These are phyloP conservation scores for Ylistrum balloti DNA, from an alignment of 1,140 invertebrate species.

Conservation along the genomic window DNA sequence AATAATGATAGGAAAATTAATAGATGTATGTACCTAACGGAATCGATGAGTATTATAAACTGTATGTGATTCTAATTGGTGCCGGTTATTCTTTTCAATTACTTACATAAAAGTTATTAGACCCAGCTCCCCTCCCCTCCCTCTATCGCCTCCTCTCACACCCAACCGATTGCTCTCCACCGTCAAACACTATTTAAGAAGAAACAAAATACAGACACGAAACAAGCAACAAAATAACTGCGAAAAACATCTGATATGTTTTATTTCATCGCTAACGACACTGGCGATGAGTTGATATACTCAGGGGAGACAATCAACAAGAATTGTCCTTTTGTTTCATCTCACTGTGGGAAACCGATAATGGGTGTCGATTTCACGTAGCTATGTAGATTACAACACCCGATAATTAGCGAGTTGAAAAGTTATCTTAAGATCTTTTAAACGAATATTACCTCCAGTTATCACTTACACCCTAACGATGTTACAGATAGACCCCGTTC, in stretches of 20 bases:
- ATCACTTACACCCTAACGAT: background rate
- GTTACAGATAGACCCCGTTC: background rate
- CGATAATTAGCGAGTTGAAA: background rate
- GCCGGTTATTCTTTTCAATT: too few relatives aligned
- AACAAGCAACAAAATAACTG: background rate
- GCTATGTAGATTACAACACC: background rate
- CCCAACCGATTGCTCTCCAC: too few relatives aligned
- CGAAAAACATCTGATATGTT: constrained; percentile 19
- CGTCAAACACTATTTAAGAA: too few relatives aligned
- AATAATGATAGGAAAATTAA: too few relatives aligned
- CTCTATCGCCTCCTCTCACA: too few relatives aligned
- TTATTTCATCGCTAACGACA: background rate
- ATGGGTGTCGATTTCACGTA: background rate
- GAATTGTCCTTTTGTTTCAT: background rate
- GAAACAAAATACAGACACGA: background rate
- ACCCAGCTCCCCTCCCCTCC: too few relatives aligned
- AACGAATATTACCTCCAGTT: background rate
- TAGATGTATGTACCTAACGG: too few relatives aligned
- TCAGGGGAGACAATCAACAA: background rate
- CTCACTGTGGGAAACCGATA: background rate
- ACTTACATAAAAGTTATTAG: too few relatives aligned
- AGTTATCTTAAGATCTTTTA: background rate
- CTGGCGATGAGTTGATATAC: background rate
- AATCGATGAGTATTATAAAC: too few relatives aligned
- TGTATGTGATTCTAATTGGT: too few relatives aligned